Evolutionary conservation across 2,797 vertebrate genomes (phyloP), one percentile per base, ranked within the genome.

Genomic region (Sylvia borin): DNA sequence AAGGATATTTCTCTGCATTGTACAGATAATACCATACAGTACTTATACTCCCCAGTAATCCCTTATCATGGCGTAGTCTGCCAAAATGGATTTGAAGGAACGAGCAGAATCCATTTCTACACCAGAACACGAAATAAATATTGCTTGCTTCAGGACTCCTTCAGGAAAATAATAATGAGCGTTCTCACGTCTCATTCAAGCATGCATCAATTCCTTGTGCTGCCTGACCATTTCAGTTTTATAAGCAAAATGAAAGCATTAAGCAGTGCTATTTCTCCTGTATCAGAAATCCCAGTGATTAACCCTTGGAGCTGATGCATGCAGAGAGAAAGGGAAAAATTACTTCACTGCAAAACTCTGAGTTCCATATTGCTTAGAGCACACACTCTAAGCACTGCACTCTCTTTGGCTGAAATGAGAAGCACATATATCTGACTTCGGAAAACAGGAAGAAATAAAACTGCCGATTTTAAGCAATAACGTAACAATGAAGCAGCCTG

Each of bases 381-480:
- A 87, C 47, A 60, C 29, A 36, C 20, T 61, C 53, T 60, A 76
- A 87, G 73, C 61, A 84, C 48, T 61, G 80, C 64, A 61, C 34
- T 61, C 42, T 53, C 84, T 85, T 45, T 1, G 3, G 78, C 74
- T 93, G 75, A 92, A 95, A 96, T 43, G 51, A 91, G 43, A 82
- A 91, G 66, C 94, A 95, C 53, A 80, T 32, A 89, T 11, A 95
- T 85, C 74, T 65, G 68, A 93, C 70, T 93, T 91, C 29, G 82
- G 92, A 93, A 93, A 93, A 86, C 83, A 93, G 90, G 89, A 96
- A 92, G 92, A 94, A 95, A 91, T 88, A 80, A 89, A 95, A 93
- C 78, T 93, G 95, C 48, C 26, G 2, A 92, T 93, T 95, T 94
- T 71, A 91, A 95, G 95, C 94, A 96, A 25, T 92, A 94, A 96